These are phyloP conservation scores for Enteromius fasciolatus DNA, from an alignment of 2,797 vertebrate genomes.

Conservation along the genomic window DNA sequence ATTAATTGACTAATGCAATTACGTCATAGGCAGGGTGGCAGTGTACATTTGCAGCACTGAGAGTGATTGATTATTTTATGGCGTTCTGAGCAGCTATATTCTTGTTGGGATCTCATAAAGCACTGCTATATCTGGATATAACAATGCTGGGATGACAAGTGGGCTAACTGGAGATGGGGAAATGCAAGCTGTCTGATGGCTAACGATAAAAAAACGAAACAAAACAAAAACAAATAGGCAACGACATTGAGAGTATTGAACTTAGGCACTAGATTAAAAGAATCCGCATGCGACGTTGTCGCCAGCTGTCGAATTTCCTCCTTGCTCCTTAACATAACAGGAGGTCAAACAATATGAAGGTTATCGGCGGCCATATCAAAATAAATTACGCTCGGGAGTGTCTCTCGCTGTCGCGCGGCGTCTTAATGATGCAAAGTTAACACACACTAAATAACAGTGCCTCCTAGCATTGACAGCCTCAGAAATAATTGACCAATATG, in stretches of 20 bases:
- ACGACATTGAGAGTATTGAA: constrained; percentile 22
- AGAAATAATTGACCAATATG: constrained; percentile 86
- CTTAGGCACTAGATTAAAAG: constrained; percentile 48
- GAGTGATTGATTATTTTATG: constrained; percentile 54
- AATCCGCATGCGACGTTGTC: constrained; percentile 61
- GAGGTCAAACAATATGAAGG: constrained; percentile 80
- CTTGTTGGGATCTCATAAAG: constrained; percentile 48
- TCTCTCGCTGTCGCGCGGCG: constrained; percentile 76
- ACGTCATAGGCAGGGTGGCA: constrained; percentile 14
- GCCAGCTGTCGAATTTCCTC: constrained; percentile 71
- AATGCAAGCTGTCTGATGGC: constrained; percentile 26
- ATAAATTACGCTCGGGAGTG: constrained; percentile 80
- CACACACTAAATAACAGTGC: constrained; percentile 85
- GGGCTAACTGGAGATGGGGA: constrained; percentile 34
- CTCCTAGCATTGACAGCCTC: constrained; percentile 82
- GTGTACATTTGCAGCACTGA: constrained; percentile 2
- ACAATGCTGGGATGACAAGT: constrained; percentile 48
- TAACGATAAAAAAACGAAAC: constrained; percentile 22
- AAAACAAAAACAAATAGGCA: constrained; percentile 24
- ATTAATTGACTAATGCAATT: constrained; percentile 55
- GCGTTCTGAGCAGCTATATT: constrained; percentile 36
- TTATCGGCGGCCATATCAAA: constrained; percentile 73
- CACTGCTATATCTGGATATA: constrained; percentile 38
- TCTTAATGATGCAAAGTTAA: constrained; percentile 86
- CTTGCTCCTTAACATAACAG: constrained; percentile 67